Base-by-base conservation (phyloP, 2,888 invertebrate species). In the Iphiclides podalirius region DNA sequence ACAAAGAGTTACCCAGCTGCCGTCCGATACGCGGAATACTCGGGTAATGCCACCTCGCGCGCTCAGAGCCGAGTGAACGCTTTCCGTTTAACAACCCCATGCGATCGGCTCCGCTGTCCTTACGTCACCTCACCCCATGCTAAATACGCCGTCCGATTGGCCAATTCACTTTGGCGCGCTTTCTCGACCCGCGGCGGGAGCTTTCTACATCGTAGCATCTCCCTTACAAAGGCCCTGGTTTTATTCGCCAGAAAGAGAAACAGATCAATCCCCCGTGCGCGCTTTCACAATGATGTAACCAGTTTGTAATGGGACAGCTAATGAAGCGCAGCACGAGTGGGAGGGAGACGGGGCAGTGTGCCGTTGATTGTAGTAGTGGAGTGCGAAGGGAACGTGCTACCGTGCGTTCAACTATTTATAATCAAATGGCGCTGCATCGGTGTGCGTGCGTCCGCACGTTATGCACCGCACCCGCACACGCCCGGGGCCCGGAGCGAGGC, bases 321-420 rank as follows among this genome's bases (percentile, higher is more conserved):
- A 79, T 68, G 40, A 28, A 28, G 35, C 42, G 12, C 47, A 47
- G 48, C 34, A 37, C 36, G 47, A 53, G 80, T 37, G 63, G 9
- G 73, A 83, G 61, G 64, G 68, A 67, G 86, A 79, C 43, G 57
- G 69, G 57, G 55, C 66, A 64, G 74, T 75, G 70, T 78, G 72
- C 78, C 72, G 81, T 72, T 82, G 79, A 79, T 82, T 79, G 80
- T 80, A 73, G n/a, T n/a, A n/a, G n/a, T n/a, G n/a, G 75, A 84
- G 81, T 82, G 78, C 81, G 81, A 87, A 87, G 84, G 85, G 84
- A 86, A 79, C 85, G 81, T 83, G 87, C 87, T 87, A 86, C 88
- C 79, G 88, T 86, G 86, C 83, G 86, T 83, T 86, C 79, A 73
- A 85, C 86, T 86, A 85, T 87, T 87, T 87, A 84, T 87, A 86